A percentile compares a stretch with the other conserved stretches of the same genome.
phyloP scores from a whole-genome alignment of 30 jellyfish, hydroid and myxozoan species.

The Aurelia sp. region DNA sequence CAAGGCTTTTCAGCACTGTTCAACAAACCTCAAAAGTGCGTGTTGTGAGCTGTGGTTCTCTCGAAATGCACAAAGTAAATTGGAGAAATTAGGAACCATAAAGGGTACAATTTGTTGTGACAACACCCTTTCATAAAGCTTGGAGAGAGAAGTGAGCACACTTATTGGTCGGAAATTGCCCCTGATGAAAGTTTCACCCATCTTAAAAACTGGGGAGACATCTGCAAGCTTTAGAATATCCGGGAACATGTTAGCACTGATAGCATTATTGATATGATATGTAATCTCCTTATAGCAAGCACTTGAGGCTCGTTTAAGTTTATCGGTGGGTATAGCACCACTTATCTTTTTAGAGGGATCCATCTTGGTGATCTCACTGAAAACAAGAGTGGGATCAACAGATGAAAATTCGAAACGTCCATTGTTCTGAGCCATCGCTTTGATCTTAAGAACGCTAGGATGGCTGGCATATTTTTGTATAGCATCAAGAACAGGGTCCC shows the following conservation, averaged over 20 bases:
- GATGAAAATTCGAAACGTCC: constrained; percentile 4
- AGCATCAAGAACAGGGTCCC: constrained; percentile 14
- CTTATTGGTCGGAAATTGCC: constrained; percentile 41
- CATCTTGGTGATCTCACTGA: constrained; percentile 37
- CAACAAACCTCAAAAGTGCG: too few species aligned
- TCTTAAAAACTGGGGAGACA: constrained; percentile 28
- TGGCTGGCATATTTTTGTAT: constrained; percentile 41
- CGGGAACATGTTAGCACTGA: constrained; percentile 33
- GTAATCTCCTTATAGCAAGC: constrained; percentile 36
- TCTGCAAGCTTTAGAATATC: constrained; percentile 24
- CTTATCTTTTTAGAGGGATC: constrained; percentile 45
- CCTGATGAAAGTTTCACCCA: constrained; percentile 8
- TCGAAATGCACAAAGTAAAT: too few species aligned
- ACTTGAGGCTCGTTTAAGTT: constrained; percentile 32
- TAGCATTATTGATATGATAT: constrained; percentile 23
- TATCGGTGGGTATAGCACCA: constrained; percentile 42
- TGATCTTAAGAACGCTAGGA: constrained; percentile 39
- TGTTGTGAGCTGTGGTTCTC: too few species aligned
- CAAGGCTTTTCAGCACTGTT: too few species aligned
- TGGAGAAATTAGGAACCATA: too few species aligned
- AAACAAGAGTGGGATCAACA: constrained; percentile 38
- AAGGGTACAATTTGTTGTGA: constrained; percentile 3
- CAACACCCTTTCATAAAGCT: constrained; percentile 28
- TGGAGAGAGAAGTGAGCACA: constrained; percentile 24
- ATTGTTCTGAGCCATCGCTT: background rate